Evolutionary conservation across 2,888 invertebrate species (phyloP).

Genomic region (Octonoba sinensis): DNA sequence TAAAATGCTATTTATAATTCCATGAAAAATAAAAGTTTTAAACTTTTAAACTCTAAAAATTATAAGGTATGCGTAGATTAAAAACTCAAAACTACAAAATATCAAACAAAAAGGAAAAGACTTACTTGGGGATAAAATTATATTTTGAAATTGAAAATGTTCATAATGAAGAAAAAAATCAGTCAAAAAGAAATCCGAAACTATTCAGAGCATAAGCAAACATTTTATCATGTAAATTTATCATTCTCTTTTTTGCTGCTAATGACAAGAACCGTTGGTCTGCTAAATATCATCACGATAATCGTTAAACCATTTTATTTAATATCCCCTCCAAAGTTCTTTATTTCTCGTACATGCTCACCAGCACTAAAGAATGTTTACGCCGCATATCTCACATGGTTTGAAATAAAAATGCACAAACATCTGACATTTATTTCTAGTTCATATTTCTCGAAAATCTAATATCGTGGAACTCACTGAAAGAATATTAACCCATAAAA

Average conservation of each 20-base stretch:
- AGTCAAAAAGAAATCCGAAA: too few relatives aligned
- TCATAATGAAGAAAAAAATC: too few relatives aligned
- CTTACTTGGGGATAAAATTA: too few relatives aligned
- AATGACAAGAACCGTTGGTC: background rate
- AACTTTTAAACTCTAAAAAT: too few relatives aligned
- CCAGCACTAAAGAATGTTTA: constrained; percentile 32
- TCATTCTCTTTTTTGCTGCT: background rate
- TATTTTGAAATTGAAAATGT: too few relatives aligned
- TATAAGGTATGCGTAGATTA: too few relatives aligned
- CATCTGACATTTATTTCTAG: constrained; percentile 47
- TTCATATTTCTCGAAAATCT: constrained; percentile 54
- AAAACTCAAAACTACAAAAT: too few relatives aligned
- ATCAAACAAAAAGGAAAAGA: too few relatives aligned
- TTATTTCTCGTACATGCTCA: constrained; percentile 7
- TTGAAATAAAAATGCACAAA: constrained; percentile 37
- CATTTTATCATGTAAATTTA: too few relatives aligned
- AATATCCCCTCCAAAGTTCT: background rate
- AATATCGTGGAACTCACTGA: constrained; percentile 42
- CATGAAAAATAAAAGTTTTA: too few relatives aligned
- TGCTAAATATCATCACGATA: background rate
- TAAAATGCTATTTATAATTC: too few relatives aligned
- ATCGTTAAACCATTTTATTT: constrained; percentile 1
- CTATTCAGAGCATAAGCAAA: too few relatives aligned
- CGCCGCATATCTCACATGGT: constrained; percentile 38
- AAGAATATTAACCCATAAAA: constrained; percentile 53